Evolutionary conservation across 2,113 vertebrate genomes (phyloP), one percentile per base, ranked within the genome.

Genomic region (Anhinga anhinga): DNA sequence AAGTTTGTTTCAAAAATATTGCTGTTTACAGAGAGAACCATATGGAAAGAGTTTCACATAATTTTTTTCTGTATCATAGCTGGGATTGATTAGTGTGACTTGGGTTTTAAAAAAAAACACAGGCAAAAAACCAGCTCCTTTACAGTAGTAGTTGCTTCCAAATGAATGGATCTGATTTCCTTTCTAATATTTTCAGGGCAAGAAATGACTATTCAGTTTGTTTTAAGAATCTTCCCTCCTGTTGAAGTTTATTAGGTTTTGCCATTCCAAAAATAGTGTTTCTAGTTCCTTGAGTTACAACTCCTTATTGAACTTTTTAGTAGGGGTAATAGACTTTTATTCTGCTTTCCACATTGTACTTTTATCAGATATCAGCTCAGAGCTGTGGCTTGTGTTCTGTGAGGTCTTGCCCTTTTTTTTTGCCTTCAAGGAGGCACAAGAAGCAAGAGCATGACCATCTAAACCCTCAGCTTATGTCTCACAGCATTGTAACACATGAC

Each of bases 131-230:
- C 7, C 36, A 66, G 47, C 17, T 91, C 17, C 44, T 86, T 91
- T 91, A 91, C 67, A 92, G 70, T 82, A 92, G 74, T 80, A 85
- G 66, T 53, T 96, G 22, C 62, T 94, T 91, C 88, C 92, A 95
- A 83, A 87, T 86, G 45, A 91, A 96, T 85, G 73, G 77, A 91
- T 94, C 45, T 74, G 58, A 86, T 94, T 97, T 95, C 74, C 86
- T 86, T 96, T 74, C 65, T 92, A 81, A 90, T 86, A 93, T 65
- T 86, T 90, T 21, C 63, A 78, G 30, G n/a, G 40, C 19, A 76
- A 96, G 73, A 93, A 95, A 78, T 52, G 14, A 34, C 69, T 50
- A 8, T 52, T 92, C 44, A 32, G 76, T 95, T 93, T 93, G 40
- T 63, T 82, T 89, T 79, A 74, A 94, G 72, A 80, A 49, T 89